Evolutionary conservation across 2,888 invertebrate species (phyloP).

Genomic region (Cylloceria caligata): DNA sequence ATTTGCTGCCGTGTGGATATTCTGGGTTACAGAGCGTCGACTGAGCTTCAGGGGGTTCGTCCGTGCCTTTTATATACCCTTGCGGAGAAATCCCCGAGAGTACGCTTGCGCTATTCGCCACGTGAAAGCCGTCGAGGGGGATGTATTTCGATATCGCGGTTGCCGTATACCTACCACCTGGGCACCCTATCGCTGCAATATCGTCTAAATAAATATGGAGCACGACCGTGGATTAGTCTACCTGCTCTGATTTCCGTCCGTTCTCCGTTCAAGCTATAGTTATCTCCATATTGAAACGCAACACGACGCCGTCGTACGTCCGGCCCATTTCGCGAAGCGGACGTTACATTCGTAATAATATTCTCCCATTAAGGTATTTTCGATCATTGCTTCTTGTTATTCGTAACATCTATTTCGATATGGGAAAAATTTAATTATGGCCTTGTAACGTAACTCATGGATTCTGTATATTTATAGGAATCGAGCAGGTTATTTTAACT

Average conservation of each 20-base stretch:
- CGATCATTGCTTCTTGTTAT: too few relatives aligned
- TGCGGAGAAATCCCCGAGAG: constrained; percentile 50
- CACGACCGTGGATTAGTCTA: background rate
- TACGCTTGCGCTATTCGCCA: constrained; percentile 69
- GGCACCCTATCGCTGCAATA: background rate
- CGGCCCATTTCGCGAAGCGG: background rate
- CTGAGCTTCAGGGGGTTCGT: constrained; percentile 74
- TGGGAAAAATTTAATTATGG: too few relatives aligned
- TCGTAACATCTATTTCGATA: too few relatives aligned
- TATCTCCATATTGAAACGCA: background rate
- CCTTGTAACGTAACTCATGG: too few relatives aligned
- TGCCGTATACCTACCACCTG: background rate
- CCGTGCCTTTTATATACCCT: constrained; percentile 77
- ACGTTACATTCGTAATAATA: background rate
- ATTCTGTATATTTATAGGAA: too few relatives aligned
- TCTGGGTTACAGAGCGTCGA: constrained; percentile 71
- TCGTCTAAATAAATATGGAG: background rate
- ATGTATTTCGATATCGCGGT: constrained; percentile 46
- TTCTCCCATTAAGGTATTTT: too few relatives aligned
- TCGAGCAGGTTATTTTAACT: too few relatives aligned
- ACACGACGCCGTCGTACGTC: background rate
- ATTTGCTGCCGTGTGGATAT: constrained; percentile 26
- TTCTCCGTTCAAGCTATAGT: too few relatives aligned
- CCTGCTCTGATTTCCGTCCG: background rate
- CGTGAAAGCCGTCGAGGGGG: constrained; percentile 61